phyloP scores from a whole-genome alignment of 2,888 invertebrate species.

The Quadroppia sp. region DNA sequence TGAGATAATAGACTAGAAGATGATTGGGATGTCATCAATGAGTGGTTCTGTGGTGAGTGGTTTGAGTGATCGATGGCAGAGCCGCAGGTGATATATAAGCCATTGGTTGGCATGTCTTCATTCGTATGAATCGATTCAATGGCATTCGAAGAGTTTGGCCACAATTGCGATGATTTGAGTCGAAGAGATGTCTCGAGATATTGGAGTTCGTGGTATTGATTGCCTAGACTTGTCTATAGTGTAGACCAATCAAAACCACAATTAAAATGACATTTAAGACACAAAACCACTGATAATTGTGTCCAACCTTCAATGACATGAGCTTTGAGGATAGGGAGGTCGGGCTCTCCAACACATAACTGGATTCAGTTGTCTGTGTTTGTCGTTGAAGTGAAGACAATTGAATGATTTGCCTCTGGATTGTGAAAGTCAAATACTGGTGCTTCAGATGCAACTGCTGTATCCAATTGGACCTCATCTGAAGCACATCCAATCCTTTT shows the following conservation, averaged over 20 bases:
- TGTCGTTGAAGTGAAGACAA: constrained; percentile 28
- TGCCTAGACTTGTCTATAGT: not conserved
- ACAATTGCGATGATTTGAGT: constrained; percentile 11
- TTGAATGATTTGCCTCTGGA: constrained; percentile 23
- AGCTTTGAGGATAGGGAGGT: not conserved
- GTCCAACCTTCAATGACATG: constrained; percentile 14
- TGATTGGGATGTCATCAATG: constrained; percentile 9
- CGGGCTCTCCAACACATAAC: not conserved
- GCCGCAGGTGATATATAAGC: not conserved
- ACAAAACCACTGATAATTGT: not conserved
- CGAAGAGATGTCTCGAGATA: constrained; percentile 5
- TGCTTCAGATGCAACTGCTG: constrained; percentile 27
- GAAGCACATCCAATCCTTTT: constrained; percentile 17
- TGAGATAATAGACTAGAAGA: constrained; percentile 35
- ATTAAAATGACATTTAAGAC: not conserved
- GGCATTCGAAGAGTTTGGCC: not conserved
- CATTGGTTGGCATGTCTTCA: too few relatives aligned
- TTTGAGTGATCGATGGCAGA: not conserved
- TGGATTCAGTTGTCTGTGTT: constrained; percentile 20
- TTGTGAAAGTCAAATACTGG: constrained; percentile 18
- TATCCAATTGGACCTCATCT: constrained; percentile 25
- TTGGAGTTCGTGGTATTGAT: constrained; percentile 20
- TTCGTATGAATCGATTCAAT: not conserved
- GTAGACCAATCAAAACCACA: not conserved
- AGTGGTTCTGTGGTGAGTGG: not conserved